A percentile compares a stretch with the other conserved stretches of the same genome.
phyloP scores from a whole-genome alignment of 2,888 invertebrate genomes.

The Philereme transversata region DNA sequence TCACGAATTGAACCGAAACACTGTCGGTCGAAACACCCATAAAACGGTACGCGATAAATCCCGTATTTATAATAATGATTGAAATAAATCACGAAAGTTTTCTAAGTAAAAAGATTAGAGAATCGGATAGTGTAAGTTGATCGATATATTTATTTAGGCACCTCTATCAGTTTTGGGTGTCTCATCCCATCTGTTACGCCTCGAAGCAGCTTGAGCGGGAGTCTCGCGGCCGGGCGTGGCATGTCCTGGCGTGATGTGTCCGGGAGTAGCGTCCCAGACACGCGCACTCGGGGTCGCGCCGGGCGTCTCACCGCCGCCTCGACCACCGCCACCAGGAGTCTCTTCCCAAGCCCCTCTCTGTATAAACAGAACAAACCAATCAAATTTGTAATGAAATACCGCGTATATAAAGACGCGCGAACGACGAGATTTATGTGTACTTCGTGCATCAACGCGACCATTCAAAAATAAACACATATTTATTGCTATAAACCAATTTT shows the following conservation, averaged over 20 bases:
- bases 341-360: constrained; percentile 93
- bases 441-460: no score
- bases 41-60: no score
- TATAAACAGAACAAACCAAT: not conserved
- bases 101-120: no score
- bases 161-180: constrained; percentile 98
- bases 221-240: constrained; percentile 94
- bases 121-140: no score
- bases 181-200: constrained; percentile 99
- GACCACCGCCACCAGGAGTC: constrained; percentile 92
- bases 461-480: no score
- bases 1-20: no score
- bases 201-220: constrained; percentile 88
- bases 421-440: no score
- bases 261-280: constrained; percentile 99
- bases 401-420: no score
- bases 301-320: constrained; percentile 93
- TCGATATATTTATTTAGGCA: constrained; percentile 41
- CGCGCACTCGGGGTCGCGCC: constrained; percentile 97
- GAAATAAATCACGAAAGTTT: no score
- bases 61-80: no score
- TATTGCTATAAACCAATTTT: no score
- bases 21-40: no score
- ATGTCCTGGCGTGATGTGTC: constrained; percentile 93
- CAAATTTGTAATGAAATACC: not conserved